Evolutionary conservation across 2,888 invertebrate species (phyloP).

Genomic region (Caenorhabditis sp.): DNA sequence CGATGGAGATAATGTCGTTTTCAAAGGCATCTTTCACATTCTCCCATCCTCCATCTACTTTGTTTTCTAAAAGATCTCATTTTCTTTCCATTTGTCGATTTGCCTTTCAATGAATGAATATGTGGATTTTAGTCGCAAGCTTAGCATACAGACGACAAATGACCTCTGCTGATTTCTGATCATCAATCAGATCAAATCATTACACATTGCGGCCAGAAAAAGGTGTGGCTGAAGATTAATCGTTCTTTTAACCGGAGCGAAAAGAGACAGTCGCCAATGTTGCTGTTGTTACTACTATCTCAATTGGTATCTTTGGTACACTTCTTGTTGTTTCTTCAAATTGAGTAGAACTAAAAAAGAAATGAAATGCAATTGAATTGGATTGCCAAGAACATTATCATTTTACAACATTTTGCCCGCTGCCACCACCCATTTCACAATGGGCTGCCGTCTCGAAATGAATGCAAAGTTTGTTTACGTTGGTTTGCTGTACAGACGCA

Average conservation of each 20-base stretch:
- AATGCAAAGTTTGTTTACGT: conserved; percentile 32
- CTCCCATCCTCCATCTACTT: conserved; percentile 30
- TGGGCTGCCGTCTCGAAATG: conserved; percentile 22
- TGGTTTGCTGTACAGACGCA: background rate
- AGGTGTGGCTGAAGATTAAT: conserved; percentile 49
- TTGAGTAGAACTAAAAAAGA: conserved; percentile 1
- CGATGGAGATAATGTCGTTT: conserved; percentile 46
- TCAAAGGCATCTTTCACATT: conserved; percentile 9
- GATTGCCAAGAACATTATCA: conserved; percentile 30
- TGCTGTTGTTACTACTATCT: background rate
- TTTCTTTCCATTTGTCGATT: conserved; percentile 32
- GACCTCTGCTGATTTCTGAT: conserved; percentile 29
- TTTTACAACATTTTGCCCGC: conserved; percentile 6
- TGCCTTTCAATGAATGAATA: conserved; percentile 3
- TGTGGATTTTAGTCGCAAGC: background rate
- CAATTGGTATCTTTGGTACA: background rate
- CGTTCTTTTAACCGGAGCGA: conserved; percentile 31
- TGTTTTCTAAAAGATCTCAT: conserved; percentile 54
- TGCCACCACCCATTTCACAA: background rate
- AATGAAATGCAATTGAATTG: background rate
- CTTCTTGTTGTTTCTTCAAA: background rate
- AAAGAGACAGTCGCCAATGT: background rate
- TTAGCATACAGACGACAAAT: background rate
- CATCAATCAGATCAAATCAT: conserved; percentile 55
- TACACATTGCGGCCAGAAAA: conserved; percentile 34